Evolutionary conservation across 1,140 invertebrate species (phyloP), one percentile per base, ranked within the genome.

Genomic region (Bombus haemorrhoidalis): DNA sequence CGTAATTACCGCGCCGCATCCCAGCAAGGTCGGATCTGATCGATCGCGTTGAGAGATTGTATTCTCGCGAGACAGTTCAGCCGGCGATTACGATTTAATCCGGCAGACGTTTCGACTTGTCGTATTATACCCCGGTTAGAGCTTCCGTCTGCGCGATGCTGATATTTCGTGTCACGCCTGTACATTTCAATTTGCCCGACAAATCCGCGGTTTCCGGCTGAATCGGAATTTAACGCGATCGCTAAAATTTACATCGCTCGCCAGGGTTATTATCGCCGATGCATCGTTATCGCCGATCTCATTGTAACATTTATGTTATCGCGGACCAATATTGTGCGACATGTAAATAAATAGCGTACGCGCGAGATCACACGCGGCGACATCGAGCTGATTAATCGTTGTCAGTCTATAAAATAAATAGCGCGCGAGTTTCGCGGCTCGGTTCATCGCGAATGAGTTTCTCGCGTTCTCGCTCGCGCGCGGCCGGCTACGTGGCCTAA

Each of bases 41-140:
- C 92, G 92, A 93, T 93, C 92, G 88, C 81, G 87, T 75, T 64
- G 85, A 34, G 73, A 89, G 71, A 82, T 89, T 71, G 80, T 77
- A 80, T 89, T 86, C 80, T 59, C 82, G 69, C 41, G 59, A 53
- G 85, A 85, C 75, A 87, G 89, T 86, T 90, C 86, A 87, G 77
- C 69, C 66, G 75, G 69, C 83, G 83, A 90, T 91, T 89, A 90
- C 87, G 74, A 88, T 86, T 83, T 90, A 83, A 86, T 88, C 77
- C 79, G 59, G 69, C 84, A 86, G 84, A 90, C 78, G 81, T 75
- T 86, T 74, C 81, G 66, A 78, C 84, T 86, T 41, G 68, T 12
- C 71, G 85, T 81, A 69, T 88, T 90, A 64, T 64, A 69, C 39
- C 41, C 18, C 41, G 57, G 28, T 12, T 22, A 64, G 15, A 57